phyloP scores from a whole-genome alignment of 1,140 invertebrate genomes.

The Grapholita molesta region DNA sequence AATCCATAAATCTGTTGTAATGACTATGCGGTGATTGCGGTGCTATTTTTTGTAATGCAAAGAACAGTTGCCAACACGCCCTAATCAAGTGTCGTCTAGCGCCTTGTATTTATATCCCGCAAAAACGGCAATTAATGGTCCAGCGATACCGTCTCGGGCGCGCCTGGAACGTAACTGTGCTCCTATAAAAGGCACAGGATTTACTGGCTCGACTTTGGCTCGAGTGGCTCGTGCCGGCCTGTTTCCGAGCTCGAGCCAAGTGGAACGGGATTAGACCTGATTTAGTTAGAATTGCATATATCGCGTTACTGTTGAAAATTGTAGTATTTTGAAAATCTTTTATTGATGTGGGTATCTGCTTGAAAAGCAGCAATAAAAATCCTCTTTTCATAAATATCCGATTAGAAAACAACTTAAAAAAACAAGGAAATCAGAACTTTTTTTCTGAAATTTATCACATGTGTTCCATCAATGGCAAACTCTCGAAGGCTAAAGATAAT shows the following conservation, averaged over 20 bases:
- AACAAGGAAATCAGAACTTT: background rate
- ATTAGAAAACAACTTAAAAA: background rate
- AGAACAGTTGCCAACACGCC: background rate
- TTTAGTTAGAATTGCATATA: slow-evolving; percentile 19
- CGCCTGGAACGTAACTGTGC: slow-evolving; percentile 43
- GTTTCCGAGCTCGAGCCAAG: slow-evolving; percentile 33
- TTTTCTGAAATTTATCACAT: background rate
- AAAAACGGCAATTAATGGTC: slow-evolving; percentile 21
- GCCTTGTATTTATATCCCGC: background rate
- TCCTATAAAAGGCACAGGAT: slow-evolving; percentile 62
- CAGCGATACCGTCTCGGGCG: slow-evolving; percentile 27
- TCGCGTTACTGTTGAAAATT: background rate
- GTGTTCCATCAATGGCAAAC: background rate
- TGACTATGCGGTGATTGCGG: too few species aligned
- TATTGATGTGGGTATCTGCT: too few species aligned
- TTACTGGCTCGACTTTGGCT: slow-evolving; percentile 20
- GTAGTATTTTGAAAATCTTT: too few species aligned
- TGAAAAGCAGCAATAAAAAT: background rate
- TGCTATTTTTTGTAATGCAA: background rate
- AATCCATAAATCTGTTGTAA: too few species aligned
- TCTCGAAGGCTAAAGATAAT: background rate
- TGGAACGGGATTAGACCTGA: background rate
- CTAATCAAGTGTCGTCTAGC: background rate
- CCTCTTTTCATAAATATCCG: background rate
- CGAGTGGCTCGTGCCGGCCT: slow-evolving; percentile 25